Conservation (phyloP, 2,888 invertebrate species). For the Hipparchia semele region DNA sequence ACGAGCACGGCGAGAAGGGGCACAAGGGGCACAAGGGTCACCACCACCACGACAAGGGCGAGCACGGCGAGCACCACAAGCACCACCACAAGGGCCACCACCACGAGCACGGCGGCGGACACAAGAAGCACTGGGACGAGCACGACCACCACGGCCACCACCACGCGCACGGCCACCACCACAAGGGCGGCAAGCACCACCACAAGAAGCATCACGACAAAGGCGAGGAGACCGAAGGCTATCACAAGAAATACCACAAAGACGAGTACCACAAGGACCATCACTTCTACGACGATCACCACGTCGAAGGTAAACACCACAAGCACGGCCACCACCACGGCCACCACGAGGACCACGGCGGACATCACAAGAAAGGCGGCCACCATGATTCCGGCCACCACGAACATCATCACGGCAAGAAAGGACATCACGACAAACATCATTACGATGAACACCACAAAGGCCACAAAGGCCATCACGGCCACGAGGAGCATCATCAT, state of each 20-base stretch:
- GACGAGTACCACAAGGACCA: constrained; percentile 94
- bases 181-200: constrained; percentile 90
- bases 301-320: constrained; percentile 92
- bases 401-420: constrained; percentile 90
- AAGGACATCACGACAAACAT: constrained; percentile 92
- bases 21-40: constrained; percentile 90
- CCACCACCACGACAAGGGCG: constrained; percentile 90
- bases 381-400: constrained; percentile 90
- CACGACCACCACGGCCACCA: constrained; percentile 89
- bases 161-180: constrained; percentile 89
- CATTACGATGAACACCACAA: constrained; percentile 92
- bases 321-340: constrained; percentile 91
- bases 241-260: constrained; percentile 93
- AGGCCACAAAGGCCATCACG: constrained; percentile 90
- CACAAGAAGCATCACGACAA: constrained; percentile 93
- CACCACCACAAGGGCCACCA: constrained; percentile 90
- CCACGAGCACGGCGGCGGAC: constrained; percentile 89
- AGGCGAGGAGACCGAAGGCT: constrained; percentile 91
- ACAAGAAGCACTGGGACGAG: constrained; percentile 91
- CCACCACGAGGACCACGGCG: constrained; percentile 89
- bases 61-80: constrained; percentile 89
- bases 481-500: constrained; percentile 89
- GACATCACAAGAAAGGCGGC: constrained; percentile 91
- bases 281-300: constrained; percentile 94
- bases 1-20: constrained; percentile 87